Conservation (phyloP, 2,797 vertebrate species). For the Chelon labrosus region DNA sequence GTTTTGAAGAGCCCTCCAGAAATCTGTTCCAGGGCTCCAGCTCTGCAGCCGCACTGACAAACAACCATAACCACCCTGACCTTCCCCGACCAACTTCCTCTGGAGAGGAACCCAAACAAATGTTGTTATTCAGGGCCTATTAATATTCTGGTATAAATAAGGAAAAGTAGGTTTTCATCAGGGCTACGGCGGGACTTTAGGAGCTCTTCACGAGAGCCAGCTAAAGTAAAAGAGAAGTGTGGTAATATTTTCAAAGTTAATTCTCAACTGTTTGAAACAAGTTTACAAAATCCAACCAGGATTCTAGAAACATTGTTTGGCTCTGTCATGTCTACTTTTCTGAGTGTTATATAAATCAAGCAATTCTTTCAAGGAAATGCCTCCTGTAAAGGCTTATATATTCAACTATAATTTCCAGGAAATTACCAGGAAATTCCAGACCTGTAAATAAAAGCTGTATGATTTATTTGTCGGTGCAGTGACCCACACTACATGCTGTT, state of each 20-base stretch:
- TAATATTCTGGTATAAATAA: constrained; percentile 66
- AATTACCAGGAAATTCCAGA: constrained; percentile 6
- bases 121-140: constrained; percentile 70
- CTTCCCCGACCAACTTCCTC: constrained; percentile 65
- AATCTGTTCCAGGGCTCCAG: constrained; percentile 57
- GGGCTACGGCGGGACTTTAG: constrained; percentile 2
- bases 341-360: constrained; percentile 15
- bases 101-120: constrained; percentile 72
- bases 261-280: constrained; percentile 20
- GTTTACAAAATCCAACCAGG: background rate
- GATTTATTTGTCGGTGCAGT: constrained; percentile 3
- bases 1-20: constrained; percentile 66
- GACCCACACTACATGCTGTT: too few species aligned
- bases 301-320: background rate
- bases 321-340: background rate
- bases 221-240: background rate
- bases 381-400: background rate
- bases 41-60: constrained; percentile 61
- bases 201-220: constrained; percentile 21
- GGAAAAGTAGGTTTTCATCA: constrained; percentile 39
- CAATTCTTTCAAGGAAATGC: constrained; percentile 1
- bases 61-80: constrained; percentile 63
- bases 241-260: background rate
- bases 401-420: constrained; percentile 4
- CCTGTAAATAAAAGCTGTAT: background rate